Base-by-base conservation (phyloP, 2,888 invertebrate genomes). In the Macrostomum cliftonense region DNA sequence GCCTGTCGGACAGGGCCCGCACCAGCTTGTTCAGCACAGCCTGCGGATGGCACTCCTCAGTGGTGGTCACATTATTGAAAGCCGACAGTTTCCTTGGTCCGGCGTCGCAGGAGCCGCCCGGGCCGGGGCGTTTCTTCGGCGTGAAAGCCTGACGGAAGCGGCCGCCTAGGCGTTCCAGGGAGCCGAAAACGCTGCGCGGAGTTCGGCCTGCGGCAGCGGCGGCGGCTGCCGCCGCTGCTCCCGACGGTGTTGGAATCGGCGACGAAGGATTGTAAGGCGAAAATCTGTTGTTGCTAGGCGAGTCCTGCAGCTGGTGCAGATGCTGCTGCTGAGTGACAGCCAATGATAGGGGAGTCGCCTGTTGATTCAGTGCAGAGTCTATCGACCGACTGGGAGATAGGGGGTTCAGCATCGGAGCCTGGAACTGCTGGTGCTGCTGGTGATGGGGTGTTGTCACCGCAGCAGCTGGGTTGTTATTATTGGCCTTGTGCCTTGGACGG, bases 1-100 rank as follows among this genome's bases (percentile, higher is more conserved):
- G 78, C 64, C 77, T 78, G 56, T 72, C 74, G 42, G 74, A 71
- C 51, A 82, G 72, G 1, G 77, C 78, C 45, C 73, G 71, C 47
- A 74, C 74, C 42, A 82, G 68, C 60, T 77, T 75, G 28, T 71
- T 72, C 45, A 81, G 71, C 13, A 81, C 78, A 55, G 74, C 70
- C 56, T 79, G 78, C 4, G 81, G 77, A 64, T 77, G 76, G 43
- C 71, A 74, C 54, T 76, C 78, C 39, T 76, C 76, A 2, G 80
- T 80, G 43, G 79, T 77, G 7, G 80, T 80, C 44, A 82, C 78
- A 63, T 81, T 81, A 61, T 78, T 78, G 57, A 80, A 67, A 50
- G 78, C 77, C 11, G 20, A 28, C 12, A 28, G 12, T 28, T 45
- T 45, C 11, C 45, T n/a, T 43, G 38, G 71, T 62, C 67, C 71